Conservation (phyloP, 2,888 invertebrate genomes). For the Agonopterix alstromeriana region DNA sequence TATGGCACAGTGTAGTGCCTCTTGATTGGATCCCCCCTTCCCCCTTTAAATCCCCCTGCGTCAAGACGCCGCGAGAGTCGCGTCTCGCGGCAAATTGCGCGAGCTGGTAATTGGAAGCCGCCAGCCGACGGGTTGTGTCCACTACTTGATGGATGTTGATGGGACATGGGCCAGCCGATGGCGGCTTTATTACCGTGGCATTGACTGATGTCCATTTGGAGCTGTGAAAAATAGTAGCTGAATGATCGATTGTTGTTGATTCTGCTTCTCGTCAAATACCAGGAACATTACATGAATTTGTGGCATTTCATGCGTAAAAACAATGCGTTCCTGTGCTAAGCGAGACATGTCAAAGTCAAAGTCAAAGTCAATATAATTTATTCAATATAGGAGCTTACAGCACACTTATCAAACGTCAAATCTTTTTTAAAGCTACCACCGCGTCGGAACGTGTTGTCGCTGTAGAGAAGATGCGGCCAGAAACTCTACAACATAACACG, state of each 20-base stretch:
- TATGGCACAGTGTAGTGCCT: constrained; percentile 8
- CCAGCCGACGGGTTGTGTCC: background rate
- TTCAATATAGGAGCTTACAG: too few species aligned
- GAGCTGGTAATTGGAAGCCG: constrained; percentile 8
- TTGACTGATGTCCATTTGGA: background rate
- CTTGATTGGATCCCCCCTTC: constrained; percentile 11
- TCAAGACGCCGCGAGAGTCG: constrained; percentile 4
- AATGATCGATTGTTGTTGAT: background rate
- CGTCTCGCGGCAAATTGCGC: constrained; percentile 8
- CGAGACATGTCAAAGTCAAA: too few species aligned
- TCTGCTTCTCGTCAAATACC: background rate
- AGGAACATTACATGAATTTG: background rate
- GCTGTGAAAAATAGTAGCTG: background rate
- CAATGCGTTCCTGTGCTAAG: too few species aligned
- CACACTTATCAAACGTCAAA: too few species aligned
- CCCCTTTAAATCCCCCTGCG: background rate
- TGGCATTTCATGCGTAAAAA: too few species aligned
- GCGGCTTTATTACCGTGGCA: background rate
- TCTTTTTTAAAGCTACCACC: too few species aligned
- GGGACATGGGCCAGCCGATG: background rate
- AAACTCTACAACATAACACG: too few species aligned
- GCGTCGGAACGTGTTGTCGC: too few species aligned
- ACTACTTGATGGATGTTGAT: background rate
- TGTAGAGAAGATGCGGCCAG: too few species aligned
- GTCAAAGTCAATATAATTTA: too few species aligned